Conservation (phyloP, 1,140 invertebrate genomes). For the Brachionus plicatilis region DNA sequence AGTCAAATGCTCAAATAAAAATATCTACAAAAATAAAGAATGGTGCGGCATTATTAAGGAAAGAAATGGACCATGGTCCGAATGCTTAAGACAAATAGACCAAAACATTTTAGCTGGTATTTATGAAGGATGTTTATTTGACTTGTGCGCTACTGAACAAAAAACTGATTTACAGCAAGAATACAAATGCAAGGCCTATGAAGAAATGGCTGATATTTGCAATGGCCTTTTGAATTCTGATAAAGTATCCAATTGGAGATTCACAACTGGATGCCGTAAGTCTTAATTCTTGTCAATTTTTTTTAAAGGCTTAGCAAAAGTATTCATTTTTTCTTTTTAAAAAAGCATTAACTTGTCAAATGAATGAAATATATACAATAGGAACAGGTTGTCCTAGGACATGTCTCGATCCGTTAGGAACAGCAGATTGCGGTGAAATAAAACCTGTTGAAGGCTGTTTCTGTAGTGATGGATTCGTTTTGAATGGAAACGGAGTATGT, state of each 20-base stretch:
- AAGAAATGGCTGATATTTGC: conserved; percentile 5
- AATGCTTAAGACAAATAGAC: neutral
- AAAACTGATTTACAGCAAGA: neutral
- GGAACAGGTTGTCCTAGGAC: neutral
- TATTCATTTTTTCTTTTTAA: no score
- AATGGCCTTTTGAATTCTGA: neutral
- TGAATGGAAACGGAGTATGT: neutral
- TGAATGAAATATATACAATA: neutral
- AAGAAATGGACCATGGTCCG: neutral
- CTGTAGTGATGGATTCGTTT: conserved; percentile 20
- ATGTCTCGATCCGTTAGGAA: neutral
- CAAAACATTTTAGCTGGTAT: neutral
- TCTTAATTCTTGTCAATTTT: neutral
- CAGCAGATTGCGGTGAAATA: neutral
- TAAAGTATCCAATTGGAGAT: neutral
- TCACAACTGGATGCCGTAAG: conserved; percentile 1
- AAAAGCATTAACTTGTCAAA: neutral
- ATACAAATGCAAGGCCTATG: conserved; percentile 5
- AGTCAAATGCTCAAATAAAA: neutral
- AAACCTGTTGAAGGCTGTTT: conserved; percentile 27
- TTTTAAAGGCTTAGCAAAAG: no score
- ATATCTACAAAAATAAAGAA: neutral
- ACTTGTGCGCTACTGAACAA: conserved; percentile 24
- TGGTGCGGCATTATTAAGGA: neutral
- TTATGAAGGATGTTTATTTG: neutral